Evolutionary conservation across 2,113 vertebrate species (phyloP).

Genomic region (Zosterops hypoxanthus): DNA sequence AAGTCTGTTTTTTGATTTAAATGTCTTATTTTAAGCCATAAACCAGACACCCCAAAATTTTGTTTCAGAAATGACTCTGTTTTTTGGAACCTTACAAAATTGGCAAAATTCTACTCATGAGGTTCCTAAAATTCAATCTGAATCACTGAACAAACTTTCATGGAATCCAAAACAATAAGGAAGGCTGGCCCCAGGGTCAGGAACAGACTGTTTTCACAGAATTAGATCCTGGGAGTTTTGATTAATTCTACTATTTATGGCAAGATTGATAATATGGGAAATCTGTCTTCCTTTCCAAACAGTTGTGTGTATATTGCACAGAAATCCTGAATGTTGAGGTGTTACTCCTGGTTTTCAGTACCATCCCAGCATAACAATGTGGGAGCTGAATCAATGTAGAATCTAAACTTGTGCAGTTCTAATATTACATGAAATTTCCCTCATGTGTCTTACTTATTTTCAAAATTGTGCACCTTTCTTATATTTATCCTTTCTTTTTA

Average conservation of each 20-base stretch:
- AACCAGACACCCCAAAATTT: background rate
- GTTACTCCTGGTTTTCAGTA: background rate
- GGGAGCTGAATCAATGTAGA: background rate
- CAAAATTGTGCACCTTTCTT: background rate
- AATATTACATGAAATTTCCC: background rate
- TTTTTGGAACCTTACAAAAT: background rate
- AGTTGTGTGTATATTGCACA: background rate
- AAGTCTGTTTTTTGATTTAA: background rate
- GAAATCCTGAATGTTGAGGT: background rate
- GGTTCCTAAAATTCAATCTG: background rate
- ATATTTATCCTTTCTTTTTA: background rate
- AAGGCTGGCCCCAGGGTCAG: background rate
- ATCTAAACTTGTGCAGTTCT: background rate
- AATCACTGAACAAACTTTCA: background rate
- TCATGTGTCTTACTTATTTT: background rate
- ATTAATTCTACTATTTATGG: background rate
- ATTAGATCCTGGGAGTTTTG: background rate
- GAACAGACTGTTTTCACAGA: background rate
- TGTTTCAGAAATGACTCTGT: background rate
- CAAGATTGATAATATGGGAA: background rate
- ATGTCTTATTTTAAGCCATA: background rate
- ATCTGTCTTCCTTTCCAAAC: background rate
- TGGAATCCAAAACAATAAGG: background rate
- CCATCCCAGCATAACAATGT: background rate
- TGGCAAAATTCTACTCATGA: background rate